Base-by-base conservation (phyloP, 2,797 vertebrate genomes). In the Acestrorhynchus altus region DNA sequence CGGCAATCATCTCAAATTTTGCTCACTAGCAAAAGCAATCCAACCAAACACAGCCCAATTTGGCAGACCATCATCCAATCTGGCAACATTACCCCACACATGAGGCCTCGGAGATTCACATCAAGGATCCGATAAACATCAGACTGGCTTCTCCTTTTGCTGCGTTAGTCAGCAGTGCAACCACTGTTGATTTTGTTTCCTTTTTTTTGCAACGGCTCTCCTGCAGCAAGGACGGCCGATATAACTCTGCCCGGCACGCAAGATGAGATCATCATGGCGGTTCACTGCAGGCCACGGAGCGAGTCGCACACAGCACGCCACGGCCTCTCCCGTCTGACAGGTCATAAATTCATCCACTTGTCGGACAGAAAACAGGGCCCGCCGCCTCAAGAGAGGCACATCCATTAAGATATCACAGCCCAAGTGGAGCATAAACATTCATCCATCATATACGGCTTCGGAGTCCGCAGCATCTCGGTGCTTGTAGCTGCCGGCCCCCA, bases 341-440 rank as follows among this genome's bases (percentile, higher is more conserved):
- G 79, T 83, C 77, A 83, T 84, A 73, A 80, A 81, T 74, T 49
- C 78, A 68, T 73, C 67, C 59, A 39, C 49, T 73, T 78, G 81
- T 76, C 59, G 40, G 74, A 59, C 66, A 72, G 68, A 80, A 72
- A 76, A 65, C 75, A 67, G 49, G 54, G 52, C 54, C 66, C 40
- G 57, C 69, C 61, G 66, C 68, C 77, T 59, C 22, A 68, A 66
- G 68, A 81, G 57, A 57, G 61, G 40, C 67, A 74, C 78, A 81
- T 84, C 81, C 78, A 83, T 81, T 81, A 84, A 78, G 76, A 73
- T 76, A 83, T 76, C 81, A 78, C 59, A 69, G 65, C 68, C 81
- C 60, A 80, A 81, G 67, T 22, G 44, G 59, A 74, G 60, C 59
- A 49, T 73, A 81, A 85, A 81, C 78, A 76, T 73, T 67, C 83